Evolutionary conservation across 2,888 invertebrate genomes (phyloP), one percentile per base, ranked within the genome.

Genomic region (Limenitis camilla): DNA sequence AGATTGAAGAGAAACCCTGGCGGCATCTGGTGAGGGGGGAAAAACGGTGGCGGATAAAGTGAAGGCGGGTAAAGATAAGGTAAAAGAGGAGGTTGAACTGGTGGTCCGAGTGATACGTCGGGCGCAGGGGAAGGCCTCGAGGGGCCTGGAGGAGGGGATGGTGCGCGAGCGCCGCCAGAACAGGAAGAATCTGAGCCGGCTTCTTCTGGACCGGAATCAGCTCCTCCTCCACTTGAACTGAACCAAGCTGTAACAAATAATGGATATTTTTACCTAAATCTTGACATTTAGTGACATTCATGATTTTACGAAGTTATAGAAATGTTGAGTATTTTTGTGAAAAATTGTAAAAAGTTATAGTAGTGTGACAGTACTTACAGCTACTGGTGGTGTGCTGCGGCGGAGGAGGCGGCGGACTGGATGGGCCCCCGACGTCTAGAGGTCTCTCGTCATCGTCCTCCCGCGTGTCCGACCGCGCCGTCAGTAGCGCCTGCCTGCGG

Each of bases 31-130:
- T 91, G 91, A 51, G 93, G 93, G 51, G 94, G 94, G 72, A 92
- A 92, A 75, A 93, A 90, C 28, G 89, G 90, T 45, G 92, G 90
- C 63, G 94, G 94, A 84, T 96, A 97, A 60, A 97, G 88, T 32
- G 96, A 95, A 45, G 92, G 94, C 33, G 96, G 96, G 80, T 97
- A 97, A 49, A 98, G 92, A 89, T 97, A 97, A 63, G 97, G 97
- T 73, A 97, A 93, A 33, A 95, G 92, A 46, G 96, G 96, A 41
- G 96, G 96, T 72, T 97, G 97, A 42, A 96, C 93, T 41, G 96
- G 96, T 38, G 97, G 97, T 46, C 97, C 97, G 38, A 97, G 94
- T 32, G 96, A 96, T 59, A 97, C 96, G 85, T 97, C 97, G 19
- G 97, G 97, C 60, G 95, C 93, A 0, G 96, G 96, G 61, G 94